Conservation (phyloP, 2,113 vertebrate genomes). For the Hassar affinis region DNA sequence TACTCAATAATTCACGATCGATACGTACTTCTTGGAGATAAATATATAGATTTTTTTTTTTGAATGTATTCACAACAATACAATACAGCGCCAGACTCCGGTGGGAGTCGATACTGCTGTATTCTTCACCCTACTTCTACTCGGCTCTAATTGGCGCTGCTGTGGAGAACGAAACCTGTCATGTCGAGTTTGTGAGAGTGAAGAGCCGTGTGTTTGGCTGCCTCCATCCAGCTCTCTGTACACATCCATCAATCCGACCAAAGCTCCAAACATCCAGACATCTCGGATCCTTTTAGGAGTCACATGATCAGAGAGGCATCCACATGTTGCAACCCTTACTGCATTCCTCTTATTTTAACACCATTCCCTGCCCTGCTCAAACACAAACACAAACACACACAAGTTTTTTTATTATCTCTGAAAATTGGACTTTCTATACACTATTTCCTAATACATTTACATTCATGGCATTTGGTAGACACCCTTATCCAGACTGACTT, state of each 20-base stretch:
- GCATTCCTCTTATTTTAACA: neutral
- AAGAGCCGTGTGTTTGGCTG: slow-evolving; percentile 26
- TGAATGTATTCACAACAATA: slow-evolving; percentile 13
- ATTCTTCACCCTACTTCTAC: slow-evolving; percentile 41
- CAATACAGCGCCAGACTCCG: slow-evolving; percentile 46
- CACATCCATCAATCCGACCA: slow-evolving; percentile 22
- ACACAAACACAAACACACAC: neutral
- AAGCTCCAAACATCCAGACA: slow-evolving; percentile 12
- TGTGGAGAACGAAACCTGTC: slow-evolving; percentile 69
- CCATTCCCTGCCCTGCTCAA: neutral
- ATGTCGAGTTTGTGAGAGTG: slow-evolving; percentile 46
- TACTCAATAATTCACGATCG: slow-evolving; percentile 35
- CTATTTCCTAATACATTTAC: neutral
- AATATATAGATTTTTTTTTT: slow-evolving; percentile 12
- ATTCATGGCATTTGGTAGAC: no score
- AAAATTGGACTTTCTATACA: neutral
- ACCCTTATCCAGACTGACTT: no score
- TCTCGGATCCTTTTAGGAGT: slow-evolving; percentile 69
- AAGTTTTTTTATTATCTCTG: no score
- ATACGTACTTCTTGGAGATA: slow-evolving; percentile 7
- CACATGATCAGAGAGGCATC: slow-evolving; percentile 71
- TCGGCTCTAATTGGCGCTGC: slow-evolving; percentile 66
- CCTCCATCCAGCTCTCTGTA: slow-evolving; percentile 66
- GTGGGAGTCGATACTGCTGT: slow-evolving; percentile 59
- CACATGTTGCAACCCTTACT: slow-evolving; percentile 68